Evolutionary conservation across 2,797 vertebrate genomes (phyloP).

Genomic region (Centroberyx gerrardi): DNA sequence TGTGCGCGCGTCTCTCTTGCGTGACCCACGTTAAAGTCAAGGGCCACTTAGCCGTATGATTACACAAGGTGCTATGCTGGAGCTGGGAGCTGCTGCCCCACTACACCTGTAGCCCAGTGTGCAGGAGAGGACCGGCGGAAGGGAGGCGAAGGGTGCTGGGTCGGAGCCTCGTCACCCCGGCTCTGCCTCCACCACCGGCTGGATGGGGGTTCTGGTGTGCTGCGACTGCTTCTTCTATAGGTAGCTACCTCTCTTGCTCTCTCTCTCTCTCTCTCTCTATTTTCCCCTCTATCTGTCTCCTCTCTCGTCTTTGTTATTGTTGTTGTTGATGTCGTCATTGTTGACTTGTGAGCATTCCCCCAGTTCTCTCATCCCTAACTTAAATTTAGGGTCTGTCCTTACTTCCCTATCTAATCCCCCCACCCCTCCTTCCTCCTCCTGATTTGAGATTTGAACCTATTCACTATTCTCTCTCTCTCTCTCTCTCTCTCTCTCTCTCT

Average conservation of each 20-base stretch:
- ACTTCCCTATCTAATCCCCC: constrained; percentile 7
- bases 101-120: constrained; percentile 77
- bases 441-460: neutral
- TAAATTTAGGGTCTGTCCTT: constrained; percentile 16
- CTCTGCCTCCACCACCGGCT: constrained; percentile 62
- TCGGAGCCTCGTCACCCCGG: constrained; percentile 52
- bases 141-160: constrained; percentile 50
- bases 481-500: constrained; percentile 4
- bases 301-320: constrained; percentile 17
- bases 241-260: constrained; percentile 69
- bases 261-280: neutral
- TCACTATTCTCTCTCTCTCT: constrained; percentile 1
- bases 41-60: constrained; percentile 28
- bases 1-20: neutral
- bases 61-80: constrained; percentile 53
- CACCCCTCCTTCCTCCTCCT: neutral
- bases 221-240: constrained; percentile 92
- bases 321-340: constrained; percentile 11
- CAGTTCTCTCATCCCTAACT: neutral
- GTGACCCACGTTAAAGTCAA: constrained; percentile 21
- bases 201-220: constrained; percentile 90
- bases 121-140: constrained; percentile 41
- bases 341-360: constrained; percentile 4
- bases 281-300: constrained; percentile 19
- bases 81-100: constrained; percentile 45